Percentiles rank a stretch among this genome's conserved stretches.
Evolutionary conservation across 1,140 invertebrate genomes (phyloP).

Genomic region (Platorchestia sp.): DNA sequence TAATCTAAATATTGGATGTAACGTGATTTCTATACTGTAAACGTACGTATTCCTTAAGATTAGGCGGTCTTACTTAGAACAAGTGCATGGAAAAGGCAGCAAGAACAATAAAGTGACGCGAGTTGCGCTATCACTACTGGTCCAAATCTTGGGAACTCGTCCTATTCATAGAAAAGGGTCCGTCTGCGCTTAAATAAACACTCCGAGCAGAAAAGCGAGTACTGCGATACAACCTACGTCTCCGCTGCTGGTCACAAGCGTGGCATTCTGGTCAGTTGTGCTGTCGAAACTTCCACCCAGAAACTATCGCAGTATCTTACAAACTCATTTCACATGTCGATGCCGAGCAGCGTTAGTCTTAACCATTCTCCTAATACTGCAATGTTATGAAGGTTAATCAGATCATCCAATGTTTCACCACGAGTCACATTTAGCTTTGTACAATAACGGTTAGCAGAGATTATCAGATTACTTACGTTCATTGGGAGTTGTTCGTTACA

Average conservation of each 20-base stretch:
- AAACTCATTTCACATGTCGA: not conserved
- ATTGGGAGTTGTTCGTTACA: too few relatives aligned
- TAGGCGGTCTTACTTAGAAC: not conserved
- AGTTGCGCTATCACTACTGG: conserved; percentile 25
- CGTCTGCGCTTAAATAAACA: not conserved
- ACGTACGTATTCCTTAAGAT: not conserved
- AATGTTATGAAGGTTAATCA: not conserved
- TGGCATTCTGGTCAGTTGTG: not conserved
- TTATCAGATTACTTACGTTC: not conserved
- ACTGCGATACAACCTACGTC: not conserved
- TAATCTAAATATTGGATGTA: not conserved
- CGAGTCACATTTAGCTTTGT: not conserved
- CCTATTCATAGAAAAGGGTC: not conserved
- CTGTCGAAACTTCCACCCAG: not conserved
- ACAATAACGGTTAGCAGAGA: not conserved
- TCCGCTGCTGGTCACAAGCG: not conserved
- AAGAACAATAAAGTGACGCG: conserved; percentile 19
- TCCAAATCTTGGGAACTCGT: conserved; percentile 33
- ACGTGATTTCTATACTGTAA: not conserved
- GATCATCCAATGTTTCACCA: not conserved
- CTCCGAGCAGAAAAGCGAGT: not conserved
- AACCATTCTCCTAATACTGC: not conserved
- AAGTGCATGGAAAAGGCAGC: conserved; percentile 39
- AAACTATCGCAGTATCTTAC: not conserved
- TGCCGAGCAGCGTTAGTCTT: not conserved